Percentiles rank a stretch among this genome's conserved stretches.
Evolutionary conservation across 2,888 invertebrate species (phyloP).

Genomic region (Eilema depressum): DNA sequence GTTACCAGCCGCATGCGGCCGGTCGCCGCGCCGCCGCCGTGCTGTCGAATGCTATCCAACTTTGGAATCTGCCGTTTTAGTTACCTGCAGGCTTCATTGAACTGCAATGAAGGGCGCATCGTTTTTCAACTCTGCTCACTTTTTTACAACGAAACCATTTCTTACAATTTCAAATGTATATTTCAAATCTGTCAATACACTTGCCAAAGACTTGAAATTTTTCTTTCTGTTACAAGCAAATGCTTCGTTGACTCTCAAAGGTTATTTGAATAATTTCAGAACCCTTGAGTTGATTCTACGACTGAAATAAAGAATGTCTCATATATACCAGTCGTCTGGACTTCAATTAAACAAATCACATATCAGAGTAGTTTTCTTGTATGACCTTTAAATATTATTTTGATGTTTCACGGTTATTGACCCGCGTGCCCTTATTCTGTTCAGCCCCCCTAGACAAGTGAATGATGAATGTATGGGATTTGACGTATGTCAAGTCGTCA

Average conservation of each 20-base stretch:
- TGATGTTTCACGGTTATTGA: background rate
- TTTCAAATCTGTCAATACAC: background rate
- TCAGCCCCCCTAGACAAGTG: no score
- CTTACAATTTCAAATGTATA: background rate
- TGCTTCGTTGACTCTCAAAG: constrained; percentile 23
- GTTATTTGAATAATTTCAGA: constrained; percentile 31
- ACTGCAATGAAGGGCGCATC: no score
- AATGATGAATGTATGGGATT: no score
- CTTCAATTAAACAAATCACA: background rate
- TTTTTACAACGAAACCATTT: background rate
- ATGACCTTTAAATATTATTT: background rate
- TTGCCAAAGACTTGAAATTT: constrained; percentile 19
- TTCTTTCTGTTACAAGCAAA: constrained; percentile 11
- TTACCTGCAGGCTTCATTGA: no score
- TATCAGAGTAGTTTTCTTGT: background rate
- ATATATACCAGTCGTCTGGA: constrained; percentile 16
- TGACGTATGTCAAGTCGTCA: no score
- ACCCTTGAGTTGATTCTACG: constrained; percentile 14
- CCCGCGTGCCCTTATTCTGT: background rate
- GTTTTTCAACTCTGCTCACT: background rate
- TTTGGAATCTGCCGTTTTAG: no score
- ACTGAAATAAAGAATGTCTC: constrained; percentile 22
- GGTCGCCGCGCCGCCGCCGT: no score
- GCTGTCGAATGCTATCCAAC: no score
- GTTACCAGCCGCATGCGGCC: no score